Percentiles rank a stretch among this genome's conserved stretches.
phyloP scores from a whole-genome alignment of 2,888 invertebrate species.

The Torymus tubicola region DNA sequence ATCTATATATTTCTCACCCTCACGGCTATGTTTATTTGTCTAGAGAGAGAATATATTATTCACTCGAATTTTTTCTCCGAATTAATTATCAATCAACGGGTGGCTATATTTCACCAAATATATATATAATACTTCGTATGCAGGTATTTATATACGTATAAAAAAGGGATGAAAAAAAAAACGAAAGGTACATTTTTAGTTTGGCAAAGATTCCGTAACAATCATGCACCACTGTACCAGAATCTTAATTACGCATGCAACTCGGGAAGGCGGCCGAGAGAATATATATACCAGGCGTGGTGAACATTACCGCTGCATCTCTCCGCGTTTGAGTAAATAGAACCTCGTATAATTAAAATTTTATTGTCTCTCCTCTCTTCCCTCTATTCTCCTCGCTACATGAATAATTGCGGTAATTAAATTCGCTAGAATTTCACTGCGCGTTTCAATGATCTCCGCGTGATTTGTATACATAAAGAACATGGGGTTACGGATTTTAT shows the following conservation, averaged over 20 bases:
- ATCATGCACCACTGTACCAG: neutral
- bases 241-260: slow-evolving; percentile 39
- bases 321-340: slow-evolving; percentile 27
- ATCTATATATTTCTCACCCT: too few relatives aligned
- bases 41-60: too few relatives aligned
- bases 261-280: neutral
- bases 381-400: too few relatives aligned
- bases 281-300: slow-evolving; percentile 26
- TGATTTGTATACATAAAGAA: neutral
- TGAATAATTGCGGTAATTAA: slow-evolving; percentile 2
- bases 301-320: slow-evolving; percentile 32
- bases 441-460: neutral
- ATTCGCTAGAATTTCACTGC: neutral
- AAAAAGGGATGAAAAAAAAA: too few relatives aligned
- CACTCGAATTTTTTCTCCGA: too few relatives aligned
- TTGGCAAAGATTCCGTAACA: neutral
- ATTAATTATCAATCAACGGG: too few relatives aligned
- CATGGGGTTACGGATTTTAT: too few relatives aligned
- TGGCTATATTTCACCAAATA: too few relatives aligned
- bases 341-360: slow-evolving; percentile 27
- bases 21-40: too few relatives aligned
- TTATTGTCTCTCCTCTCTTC: neutral
- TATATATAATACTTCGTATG: too few relatives aligned
- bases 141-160: too few relatives aligned
- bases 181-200: too few relatives aligned